Evolutionary conservation across 2,888 invertebrate species (phyloP).

Genomic region (Seira ritae): DNA sequence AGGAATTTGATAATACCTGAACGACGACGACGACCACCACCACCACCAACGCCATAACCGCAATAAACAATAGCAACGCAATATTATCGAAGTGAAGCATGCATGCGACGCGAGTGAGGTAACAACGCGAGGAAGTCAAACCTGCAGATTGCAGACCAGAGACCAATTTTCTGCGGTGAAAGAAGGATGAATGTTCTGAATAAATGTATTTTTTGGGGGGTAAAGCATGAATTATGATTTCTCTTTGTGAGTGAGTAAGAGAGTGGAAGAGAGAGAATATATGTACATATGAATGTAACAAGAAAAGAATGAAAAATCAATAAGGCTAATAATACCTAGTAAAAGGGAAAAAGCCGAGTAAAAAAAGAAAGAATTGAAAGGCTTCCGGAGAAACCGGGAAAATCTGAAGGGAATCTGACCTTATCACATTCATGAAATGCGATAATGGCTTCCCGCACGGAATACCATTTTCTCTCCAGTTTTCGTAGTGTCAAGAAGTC

Average conservation of each 20-base stretch:
- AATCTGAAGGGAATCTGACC: not conserved
- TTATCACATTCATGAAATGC: constrained; percentile 34
- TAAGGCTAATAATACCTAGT: not conserved
- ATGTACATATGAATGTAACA: no score
- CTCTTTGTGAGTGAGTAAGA: not conserved
- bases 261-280: constrained; percentile 1
- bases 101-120: not conserved
- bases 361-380: constrained; percentile 6
- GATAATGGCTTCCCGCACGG: constrained; percentile 45
- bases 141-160: no score
- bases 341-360: not conserved
- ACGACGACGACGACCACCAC: not conserved
- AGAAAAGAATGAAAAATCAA: constrained; percentile 18
- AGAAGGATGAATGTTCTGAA: not conserved
- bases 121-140: not conserved
- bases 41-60: not conserved
- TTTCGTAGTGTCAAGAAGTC: constrained; percentile 56
- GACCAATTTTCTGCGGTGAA: not conserved
- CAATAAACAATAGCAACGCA: not conserved
- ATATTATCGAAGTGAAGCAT: not conserved
- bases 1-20: constrained; percentile 16
- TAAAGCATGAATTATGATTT: not conserved
- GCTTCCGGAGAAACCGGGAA: constrained; percentile 19
- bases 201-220: not conserved
- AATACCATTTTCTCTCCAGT: constrained; percentile 4